phyloP scores from a whole-genome alignment of 1,140 invertebrate genomes.

The Galleria mellonella region DNA sequence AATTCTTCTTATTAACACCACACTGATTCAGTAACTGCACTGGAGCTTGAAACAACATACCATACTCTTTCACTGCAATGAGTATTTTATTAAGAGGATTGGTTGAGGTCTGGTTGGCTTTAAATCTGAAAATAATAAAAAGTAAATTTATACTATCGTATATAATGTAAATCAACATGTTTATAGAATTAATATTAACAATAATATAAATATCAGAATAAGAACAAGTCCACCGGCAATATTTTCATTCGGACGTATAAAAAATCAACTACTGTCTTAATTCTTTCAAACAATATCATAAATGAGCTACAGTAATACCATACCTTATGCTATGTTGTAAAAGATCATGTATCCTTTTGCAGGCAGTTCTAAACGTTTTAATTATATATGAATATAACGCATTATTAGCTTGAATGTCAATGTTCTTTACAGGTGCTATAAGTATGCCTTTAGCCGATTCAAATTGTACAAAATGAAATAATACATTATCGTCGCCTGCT shows the following conservation, averaged over 20 bases:
- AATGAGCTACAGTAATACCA: slow-evolving; percentile 12
- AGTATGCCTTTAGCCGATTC: slow-evolving; percentile 80
- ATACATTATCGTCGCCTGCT: slow-evolving; percentile 78
- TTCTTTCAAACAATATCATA: too few species aligned
- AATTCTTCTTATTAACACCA: slow-evolving; percentile 47
- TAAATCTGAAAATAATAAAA: slow-evolving; percentile 45
- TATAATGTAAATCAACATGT: too few species aligned
- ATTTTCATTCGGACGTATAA: too few species aligned
- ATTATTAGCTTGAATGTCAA: slow-evolving; percentile 59
- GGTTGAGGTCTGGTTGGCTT: slow-evolving; percentile 53
- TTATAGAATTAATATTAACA: too few species aligned
- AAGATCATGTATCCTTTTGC: slow-evolving; percentile 80
- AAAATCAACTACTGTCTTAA: too few species aligned
- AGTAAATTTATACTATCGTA: too few species aligned
- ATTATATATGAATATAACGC: slow-evolving; percentile 76
- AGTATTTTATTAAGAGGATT: slow-evolving; percentile 79
- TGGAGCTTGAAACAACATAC: slow-evolving; percentile 74
- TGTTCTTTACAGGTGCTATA: slow-evolving; percentile 75
- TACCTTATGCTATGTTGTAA: slow-evolving; percentile 82
- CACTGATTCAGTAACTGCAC: slow-evolving; percentile 37
- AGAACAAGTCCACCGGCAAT: too few species aligned
- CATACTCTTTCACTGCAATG: slow-evolving; percentile 85
- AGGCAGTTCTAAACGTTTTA: slow-evolving; percentile 79
- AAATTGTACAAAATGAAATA: slow-evolving; percentile 81
- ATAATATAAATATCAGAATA: too few species aligned